These are phyloP conservation scores for Urechis unicinctus DNA, from an alignment of 2,888 invertebrate species.

Conservation along the genomic window DNA sequence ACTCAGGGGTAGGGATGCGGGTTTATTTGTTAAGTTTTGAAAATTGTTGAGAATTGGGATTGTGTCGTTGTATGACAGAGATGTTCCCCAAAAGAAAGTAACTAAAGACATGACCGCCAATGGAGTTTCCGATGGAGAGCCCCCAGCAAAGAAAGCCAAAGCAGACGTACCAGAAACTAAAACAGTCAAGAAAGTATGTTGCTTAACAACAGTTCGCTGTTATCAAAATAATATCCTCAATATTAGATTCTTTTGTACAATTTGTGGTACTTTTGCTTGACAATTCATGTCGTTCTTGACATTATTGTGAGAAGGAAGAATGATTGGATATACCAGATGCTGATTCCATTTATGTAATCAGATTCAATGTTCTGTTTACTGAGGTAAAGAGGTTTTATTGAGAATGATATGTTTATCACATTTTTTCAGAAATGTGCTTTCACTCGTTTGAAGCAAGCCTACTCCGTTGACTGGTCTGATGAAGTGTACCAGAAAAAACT, in stretches of 20 bases:
- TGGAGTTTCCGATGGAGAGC: slow-evolving; percentile 22
- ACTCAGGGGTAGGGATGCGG: too few relatives aligned
- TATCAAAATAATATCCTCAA: too few relatives aligned
- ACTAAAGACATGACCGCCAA: slow-evolving; percentile 7
- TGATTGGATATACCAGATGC: too few relatives aligned
- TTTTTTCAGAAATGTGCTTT: slow-evolving; percentile 56
- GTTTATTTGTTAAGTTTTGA: too few relatives aligned
- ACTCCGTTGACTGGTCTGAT: slow-evolving; percentile 62
- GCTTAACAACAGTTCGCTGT: background rate
- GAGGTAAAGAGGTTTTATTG: too few relatives aligned
- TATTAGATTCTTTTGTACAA: too few relatives aligned
- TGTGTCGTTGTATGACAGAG: background rate
- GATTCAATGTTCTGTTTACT: too few relatives aligned
- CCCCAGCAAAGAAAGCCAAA: slow-evolving; percentile 32
- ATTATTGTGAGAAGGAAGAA: too few relatives aligned
- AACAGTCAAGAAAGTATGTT: slow-evolving; percentile 35
- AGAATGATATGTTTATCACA: too few relatives aligned
- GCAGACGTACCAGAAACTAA: slow-evolving; percentile 36
- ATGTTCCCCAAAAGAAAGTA: slow-evolving; percentile 6
- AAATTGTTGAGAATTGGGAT: background rate
- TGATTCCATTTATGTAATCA: too few relatives aligned
- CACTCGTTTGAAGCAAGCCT: slow-evolving; percentile 62
- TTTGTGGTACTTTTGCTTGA: too few relatives aligned
- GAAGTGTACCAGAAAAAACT: slow-evolving; percentile 59
- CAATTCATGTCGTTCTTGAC: too few relatives aligned